Base-by-base conservation (phyloP, 1,140 invertebrate genomes). In the Globodera ellingtonae region DNA sequence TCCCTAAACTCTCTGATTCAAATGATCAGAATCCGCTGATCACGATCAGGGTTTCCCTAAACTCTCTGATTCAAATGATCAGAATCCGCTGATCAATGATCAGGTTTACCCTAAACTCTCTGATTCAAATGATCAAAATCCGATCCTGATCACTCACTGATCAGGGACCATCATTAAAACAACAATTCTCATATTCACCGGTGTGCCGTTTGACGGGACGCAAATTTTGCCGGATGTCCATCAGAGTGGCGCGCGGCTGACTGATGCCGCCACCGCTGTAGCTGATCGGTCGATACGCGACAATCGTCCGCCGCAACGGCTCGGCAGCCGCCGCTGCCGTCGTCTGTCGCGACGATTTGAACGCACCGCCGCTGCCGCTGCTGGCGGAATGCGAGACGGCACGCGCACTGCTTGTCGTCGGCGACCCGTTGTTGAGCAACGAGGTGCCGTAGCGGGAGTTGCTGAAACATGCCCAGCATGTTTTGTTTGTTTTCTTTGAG, bases 221-320 rank as follows among this genome's bases (percentile, higher is more conserved):
- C 47, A 81, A 52, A 72, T 81, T 81, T 67, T 81, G 72, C 35
- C 79, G 78, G 24, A 81, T 56, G 77, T 81, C 79, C 8, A 81
- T 18, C 24, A 81, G 35, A n/a, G 78, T 52, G 24, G 71, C 47
- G 18, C 78, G 75, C 71, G 78, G 50, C 4, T 72, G 78, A n/a
- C 35, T 79, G 67, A 70, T 70, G 67, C 67, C 35, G 15, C 50
- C 50, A 44, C 72, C 15, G 46, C 5, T 75, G 73, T 6, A 15
- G 56, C 65, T 56, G 56, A 67, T 44, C 48, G 75, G 15, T 59
- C 69, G 47, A 69, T 67, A 77, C 24, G 62, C 35, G 75, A 67
- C 47, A 47, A 62, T n/a, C 21, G 46, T 73, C 35, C 10, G 46
- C 21, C 50, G 59, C 15, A 13, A 35, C 35, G 35, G 46, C n/a